Evolutionary conservation across 2,797 vertebrate genomes (phyloP), one percentile per base, ranked within the genome.

Genomic region (Amniataba percoides): DNA sequence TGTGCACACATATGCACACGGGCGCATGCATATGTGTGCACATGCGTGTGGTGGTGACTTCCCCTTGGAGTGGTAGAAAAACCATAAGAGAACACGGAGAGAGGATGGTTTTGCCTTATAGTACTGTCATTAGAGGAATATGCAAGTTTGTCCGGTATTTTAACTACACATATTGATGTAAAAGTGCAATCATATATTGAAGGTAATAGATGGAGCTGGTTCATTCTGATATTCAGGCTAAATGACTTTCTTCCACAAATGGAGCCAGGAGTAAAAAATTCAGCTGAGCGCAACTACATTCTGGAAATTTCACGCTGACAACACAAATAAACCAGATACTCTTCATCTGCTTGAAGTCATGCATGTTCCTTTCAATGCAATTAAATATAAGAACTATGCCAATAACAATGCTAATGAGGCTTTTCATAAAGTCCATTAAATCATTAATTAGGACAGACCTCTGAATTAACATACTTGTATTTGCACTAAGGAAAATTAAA

Each of bases 41-140:
- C 51, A 45, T 21, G 8, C 61, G 46, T 51, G 69, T 46, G 75
- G 64, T 67, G 66, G 58, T 72, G 69, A 79, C 81, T 79, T 90
- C 74, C 83, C 80, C 74, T 82, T 49, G 57, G 25, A 77, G 68
- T 25, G 25, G 55, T 23, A 57, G 34, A 49, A 59, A 69, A 67
- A 78, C 31, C 8, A 25, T 7, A 59, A 39, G 52, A 76, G 67
- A 73, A 74, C 49, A 73, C 59, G 53, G 67, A 78, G 59, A 65
- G 27, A 70, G 75, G 51, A 56, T 49, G 57, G 64, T 46, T 77
- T 70, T 68, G 43, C 51, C 71, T 14, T 23, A 60, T 13, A 52
- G 15, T 5, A 42, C 52, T 65, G 36, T n/a, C 75, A 40, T 71
- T 49, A 48, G 31, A 67, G 52, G 27, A 74, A 61, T 45, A 31